A percentile compares a stretch with the other conserved stretches of the same genome.
These are phyloP conservation scores for Spodoptera exigua DNA, from an alignment of 2,888 invertebrate species.

Conservation along the genomic window DNA sequence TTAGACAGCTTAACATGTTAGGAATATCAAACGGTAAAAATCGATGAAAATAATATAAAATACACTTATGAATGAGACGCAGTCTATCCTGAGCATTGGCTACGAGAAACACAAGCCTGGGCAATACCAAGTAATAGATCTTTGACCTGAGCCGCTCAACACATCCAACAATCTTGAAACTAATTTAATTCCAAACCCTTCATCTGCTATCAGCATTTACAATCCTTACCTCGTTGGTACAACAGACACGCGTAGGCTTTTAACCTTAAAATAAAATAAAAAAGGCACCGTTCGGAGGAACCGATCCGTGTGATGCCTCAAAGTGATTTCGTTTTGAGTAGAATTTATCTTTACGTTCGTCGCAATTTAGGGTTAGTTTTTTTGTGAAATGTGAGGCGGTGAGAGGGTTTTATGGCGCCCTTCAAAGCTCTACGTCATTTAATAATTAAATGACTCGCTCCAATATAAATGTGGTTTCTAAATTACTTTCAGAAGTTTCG, in stretches of 20 bases:
- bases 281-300: slow-evolving; percentile 29
- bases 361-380: slow-evolving; percentile 37
- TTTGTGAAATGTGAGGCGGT: slow-evolving; percentile 14
- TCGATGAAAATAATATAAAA: too few species aligned
- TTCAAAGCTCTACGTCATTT: slow-evolving; percentile 1
- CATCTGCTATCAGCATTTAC: slow-evolving; percentile 33
- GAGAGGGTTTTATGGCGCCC: not conserved
- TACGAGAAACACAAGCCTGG: too few species aligned
- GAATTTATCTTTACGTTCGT: slow-evolving; percentile 47
- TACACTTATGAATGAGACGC: too few species aligned
- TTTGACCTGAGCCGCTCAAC: not conserved
- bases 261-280: slow-evolving; percentile 55
- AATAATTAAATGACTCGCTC: slow-evolving; percentile 4
- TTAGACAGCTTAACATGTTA: too few species aligned
- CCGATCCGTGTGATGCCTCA: slow-evolving; percentile 30
- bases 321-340: slow-evolving; percentile 41
- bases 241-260: slow-evolving; percentile 41
- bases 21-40: too few species aligned
- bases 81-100: too few species aligned
- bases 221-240: slow-evolving; percentile 29
- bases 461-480: not conserved
- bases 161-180: slow-evolving; percentile 20
- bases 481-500: too few species aligned
- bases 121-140: too few species aligned
- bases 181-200: slow-evolving; percentile 40